Percentiles rank a stretch among this genome's conserved stretches.
phyloP scores from a whole-genome alignment of 2,797 vertebrate species.

The Periparus ater region DNA sequence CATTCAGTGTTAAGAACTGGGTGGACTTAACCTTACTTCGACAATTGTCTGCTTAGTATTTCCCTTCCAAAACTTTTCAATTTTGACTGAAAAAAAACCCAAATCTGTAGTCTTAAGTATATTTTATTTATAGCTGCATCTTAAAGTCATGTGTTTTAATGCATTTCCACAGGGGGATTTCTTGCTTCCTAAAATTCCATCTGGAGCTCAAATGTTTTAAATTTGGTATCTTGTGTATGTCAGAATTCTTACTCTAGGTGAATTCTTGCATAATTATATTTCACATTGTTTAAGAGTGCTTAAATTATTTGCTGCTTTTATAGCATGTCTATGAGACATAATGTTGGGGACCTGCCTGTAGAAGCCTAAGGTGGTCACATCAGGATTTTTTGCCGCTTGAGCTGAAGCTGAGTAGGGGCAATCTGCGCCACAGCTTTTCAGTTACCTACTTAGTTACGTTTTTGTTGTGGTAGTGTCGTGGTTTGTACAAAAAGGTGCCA shows the following conservation, averaged over 20 bases:
- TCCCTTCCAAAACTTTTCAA: neutral
- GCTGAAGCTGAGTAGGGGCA: neutral
- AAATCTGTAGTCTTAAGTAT: accelerated
- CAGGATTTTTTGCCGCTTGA: neutral
- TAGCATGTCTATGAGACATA: neutral
- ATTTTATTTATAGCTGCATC: neutral
- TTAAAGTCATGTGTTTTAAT: accelerated
- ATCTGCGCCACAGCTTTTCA: neutral
- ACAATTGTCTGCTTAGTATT: neutral
- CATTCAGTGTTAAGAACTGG: neutral
- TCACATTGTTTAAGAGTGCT: neutral
- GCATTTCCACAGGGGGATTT: neutral
- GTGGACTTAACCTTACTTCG: accelerated
- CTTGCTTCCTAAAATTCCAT: neutral
- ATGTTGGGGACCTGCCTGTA: neutral
- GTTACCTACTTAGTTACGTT: accelerated
- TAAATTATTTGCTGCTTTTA: neutral
- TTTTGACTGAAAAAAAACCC: neutral
- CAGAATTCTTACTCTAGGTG: neutral
- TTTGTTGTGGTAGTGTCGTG: neutral
- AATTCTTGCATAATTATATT: neutral
- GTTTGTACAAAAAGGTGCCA: neutral
- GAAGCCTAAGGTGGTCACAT: neutral
- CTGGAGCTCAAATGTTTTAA: neutral
- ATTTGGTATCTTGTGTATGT: accelerated